phyloP scores from a whole-genome alignment of 2,797 vertebrate genomes.

The Paratrypauchen microcephalus region DNA sequence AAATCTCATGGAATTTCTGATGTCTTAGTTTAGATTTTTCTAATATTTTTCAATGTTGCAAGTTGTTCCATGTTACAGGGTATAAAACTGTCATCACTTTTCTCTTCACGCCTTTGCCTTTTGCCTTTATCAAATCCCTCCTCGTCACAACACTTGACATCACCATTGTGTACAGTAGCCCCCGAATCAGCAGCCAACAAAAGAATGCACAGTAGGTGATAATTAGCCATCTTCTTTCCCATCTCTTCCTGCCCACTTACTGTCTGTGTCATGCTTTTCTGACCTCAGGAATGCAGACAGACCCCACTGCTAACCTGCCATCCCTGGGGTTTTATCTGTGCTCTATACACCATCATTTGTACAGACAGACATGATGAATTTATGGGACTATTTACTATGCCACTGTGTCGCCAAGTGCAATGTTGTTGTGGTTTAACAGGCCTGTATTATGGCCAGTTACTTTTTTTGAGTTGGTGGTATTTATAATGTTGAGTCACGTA shows the following conservation, averaged over 20 bases:
- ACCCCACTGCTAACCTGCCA: slow-evolving; percentile 34
- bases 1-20: too few species aligned
- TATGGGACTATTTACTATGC: slow-evolving; percentile 63
- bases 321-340: slow-evolving; percentile 34
- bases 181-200: background rate
- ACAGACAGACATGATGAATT: slow-evolving; percentile 44
- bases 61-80: background rate
- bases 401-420: slow-evolving; percentile 51
- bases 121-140: background rate
- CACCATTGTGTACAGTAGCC: background rate
- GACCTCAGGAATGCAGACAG: slow-evolving; percentile 63
- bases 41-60: background rate
- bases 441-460: background rate
- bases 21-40: too few species aligned
- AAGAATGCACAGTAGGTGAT: slow-evolving; percentile 14
- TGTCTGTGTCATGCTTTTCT: slow-evolving; percentile 39
- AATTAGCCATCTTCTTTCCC: slow-evolving; percentile 24
- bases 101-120: background rate
- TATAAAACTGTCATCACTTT: background rate
- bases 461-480: background rate
- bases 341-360: slow-evolving; percentile 14
- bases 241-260: slow-evolving; percentile 13
- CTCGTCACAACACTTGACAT: slow-evolving; percentile 1
- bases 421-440: slow-evolving; percentile 42
- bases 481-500: background rate